phyloP scores from a whole-genome alignment of 30 jellyfish, hydroid and myxozoan species.

The Aurelia sp. region DNA sequence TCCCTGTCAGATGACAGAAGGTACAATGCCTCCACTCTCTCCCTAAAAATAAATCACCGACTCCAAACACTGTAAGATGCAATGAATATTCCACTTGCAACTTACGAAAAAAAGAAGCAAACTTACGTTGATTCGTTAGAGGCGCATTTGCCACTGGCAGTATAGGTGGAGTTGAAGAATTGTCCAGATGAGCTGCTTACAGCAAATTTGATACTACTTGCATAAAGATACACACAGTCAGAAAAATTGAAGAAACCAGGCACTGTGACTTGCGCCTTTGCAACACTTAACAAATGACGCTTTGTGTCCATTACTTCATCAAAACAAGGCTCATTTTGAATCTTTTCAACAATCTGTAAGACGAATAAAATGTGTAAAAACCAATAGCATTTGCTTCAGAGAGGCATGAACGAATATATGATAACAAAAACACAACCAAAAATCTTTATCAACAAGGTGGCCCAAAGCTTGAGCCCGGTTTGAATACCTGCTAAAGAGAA shows the following conservation, averaged over 20 bases:
- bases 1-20: no score
- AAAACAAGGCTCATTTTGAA: constrained; percentile 18
- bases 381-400: not conserved
- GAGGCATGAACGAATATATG: not conserved
- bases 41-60: no score
- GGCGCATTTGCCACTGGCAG: constrained; percentile 43
- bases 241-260: constrained; percentile 31
- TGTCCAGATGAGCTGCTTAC: not conserved
- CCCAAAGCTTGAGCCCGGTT: no score
- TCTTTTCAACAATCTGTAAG: constrained; percentile 31
- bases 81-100: no score
- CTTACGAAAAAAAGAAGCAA: not conserved
- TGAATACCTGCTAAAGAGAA: no score
- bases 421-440: not conserved
- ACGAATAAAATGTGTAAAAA: not conserved
- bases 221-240: constrained; percentile 51
- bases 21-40: no score
- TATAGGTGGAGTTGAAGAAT: constrained; percentile 4
- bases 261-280: not conserved
- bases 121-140: constrained; percentile 43
- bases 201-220: constrained; percentile 22
- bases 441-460: no score
- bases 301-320: constrained; percentile 12
- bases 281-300: constrained; percentile 46
- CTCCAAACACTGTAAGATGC: no score